phyloP scores from a whole-genome alignment of 2,797 vertebrate genomes.

The Australoheros facetus region DNA sequence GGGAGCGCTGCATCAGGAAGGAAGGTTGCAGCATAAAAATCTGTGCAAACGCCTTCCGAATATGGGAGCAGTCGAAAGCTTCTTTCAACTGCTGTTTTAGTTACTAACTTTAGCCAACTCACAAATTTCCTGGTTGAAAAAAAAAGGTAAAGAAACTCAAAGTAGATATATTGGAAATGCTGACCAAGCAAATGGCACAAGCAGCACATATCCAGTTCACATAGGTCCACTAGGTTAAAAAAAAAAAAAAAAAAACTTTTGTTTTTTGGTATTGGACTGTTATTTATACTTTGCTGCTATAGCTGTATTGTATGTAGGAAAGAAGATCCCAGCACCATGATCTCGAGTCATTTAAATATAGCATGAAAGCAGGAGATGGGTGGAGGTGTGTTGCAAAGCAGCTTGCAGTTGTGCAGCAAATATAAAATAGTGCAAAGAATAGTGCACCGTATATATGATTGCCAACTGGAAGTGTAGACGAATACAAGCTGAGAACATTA shows the following conservation, averaged over 20 bases:
- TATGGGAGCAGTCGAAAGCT: neutral
- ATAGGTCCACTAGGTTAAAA: neutral
- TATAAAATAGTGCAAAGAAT: neutral
- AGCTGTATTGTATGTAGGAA: neutral
- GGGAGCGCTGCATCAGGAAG: neutral
- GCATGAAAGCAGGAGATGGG: neutral
- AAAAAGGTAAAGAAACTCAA: neutral
- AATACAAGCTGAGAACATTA: neutral
- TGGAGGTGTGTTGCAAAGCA: neutral
- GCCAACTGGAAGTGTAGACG: neutral
- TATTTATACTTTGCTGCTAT: neutral
- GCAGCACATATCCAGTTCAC: neutral
- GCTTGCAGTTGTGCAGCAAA: neutral
- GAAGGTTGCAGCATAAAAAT: neutral
- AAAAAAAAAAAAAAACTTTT: neutral
- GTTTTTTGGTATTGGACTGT: neutral
- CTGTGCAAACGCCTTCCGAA: neutral
- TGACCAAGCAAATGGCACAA: neutral
- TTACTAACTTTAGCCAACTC: neutral
- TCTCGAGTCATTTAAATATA: neutral
- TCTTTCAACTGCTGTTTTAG: neutral
- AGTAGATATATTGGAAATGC: neutral
- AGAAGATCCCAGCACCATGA: neutral
- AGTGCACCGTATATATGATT: neutral
- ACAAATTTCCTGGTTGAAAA: neutral